Base-by-base conservation (phyloP, 2,797 vertebrate genomes). In the Eulemur mongoz region DNA sequence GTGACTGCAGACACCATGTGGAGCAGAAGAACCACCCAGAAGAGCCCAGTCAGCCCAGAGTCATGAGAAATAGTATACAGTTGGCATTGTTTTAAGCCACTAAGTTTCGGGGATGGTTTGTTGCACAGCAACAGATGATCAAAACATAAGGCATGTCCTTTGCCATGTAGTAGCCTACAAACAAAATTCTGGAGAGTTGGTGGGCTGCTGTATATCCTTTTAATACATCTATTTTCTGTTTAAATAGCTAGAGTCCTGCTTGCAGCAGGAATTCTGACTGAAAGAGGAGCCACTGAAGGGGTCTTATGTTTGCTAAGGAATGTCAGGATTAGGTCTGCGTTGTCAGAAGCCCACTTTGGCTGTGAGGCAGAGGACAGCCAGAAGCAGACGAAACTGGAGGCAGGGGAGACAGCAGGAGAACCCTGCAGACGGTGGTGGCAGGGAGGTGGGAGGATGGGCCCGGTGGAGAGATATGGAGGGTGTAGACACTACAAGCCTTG, bases 1-100 rank as follows among this genome's bases (percentile, higher is more conserved):
- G n/a, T 11, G 38, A 30, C 45, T 27, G 2, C 1, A 3, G 3
- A 30, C 4, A 57, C 3, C 25, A 1, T 1, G 10, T 48, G 15
- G 35, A 61, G 20, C 13, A 63, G 52, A 67, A 89, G 69, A 78
- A 52, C 73, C 52, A 54, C 12, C 57, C 61, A 48, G 35, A 67
- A 54, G 15, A 70, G 50, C 73, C 72, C 18, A 22, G 69, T 43
- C 78, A 50, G 11, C 38, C 30, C 3, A 12, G 40, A 57, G 30
- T 23, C 52, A n/a, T 12, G 50, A 59, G 13, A 63, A 54, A 40
- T 18, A 5, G 11, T 5, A 17, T 4, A 1, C 4, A 3, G 10
- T 48, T 59, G 7, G 27, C 3, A 5, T 45, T 15, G 4, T 30
- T 57, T 32, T 76, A 38, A 52, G 72, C 20, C 15, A 7, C n/a